Conservation (phyloP, 2,797 vertebrate species). For the Oryzias sinensis region DNA sequence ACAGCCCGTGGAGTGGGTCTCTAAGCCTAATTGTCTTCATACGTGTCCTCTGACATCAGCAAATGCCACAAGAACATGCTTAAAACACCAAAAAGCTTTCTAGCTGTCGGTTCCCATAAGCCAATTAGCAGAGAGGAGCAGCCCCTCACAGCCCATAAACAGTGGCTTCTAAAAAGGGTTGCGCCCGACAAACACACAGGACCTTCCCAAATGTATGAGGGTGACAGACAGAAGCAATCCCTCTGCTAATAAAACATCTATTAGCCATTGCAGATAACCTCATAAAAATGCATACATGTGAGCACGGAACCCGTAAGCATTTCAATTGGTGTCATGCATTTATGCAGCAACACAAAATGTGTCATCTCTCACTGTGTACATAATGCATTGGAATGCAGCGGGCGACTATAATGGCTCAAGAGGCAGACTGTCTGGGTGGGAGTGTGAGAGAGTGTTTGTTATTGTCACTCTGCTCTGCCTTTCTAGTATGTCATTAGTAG, state of each 20-base stretch:
- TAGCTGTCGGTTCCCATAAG: slow-evolving; percentile 55
- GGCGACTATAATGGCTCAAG: slow-evolving; percentile 26
- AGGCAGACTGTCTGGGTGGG: slow-evolving; percentile 32
- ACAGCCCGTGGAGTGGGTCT: no score
- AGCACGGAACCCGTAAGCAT: slow-evolving; percentile 38
- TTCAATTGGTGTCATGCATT: slow-evolving; percentile 17
- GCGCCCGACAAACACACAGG: slow-evolving; percentile 53
- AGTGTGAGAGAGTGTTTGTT: slow-evolving; percentile 55
- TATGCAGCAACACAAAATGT: slow-evolving; percentile 1
- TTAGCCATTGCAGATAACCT: slow-evolving; percentile 46
- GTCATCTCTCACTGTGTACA: slow-evolving; percentile 26
- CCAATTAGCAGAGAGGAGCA: slow-evolving; percentile 67
- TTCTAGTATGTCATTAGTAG: slow-evolving; percentile 54
- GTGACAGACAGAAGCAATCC: slow-evolving; percentile 44
- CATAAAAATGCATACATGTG: slow-evolving; percentile 54
- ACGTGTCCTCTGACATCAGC: no score
- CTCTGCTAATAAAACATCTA: slow-evolving; percentile 46
- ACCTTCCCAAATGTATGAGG: slow-evolving; percentile 50
- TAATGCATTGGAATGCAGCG: slow-evolving; percentile 30
- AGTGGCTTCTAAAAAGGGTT: slow-evolving; percentile 62
- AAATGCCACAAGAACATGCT: no score
- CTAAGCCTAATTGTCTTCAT: no score
- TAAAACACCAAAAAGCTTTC: no score
- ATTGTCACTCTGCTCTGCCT: slow-evolving; percentile 47
- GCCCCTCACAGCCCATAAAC: slow-evolving; percentile 71